Conservation (phyloP, 2,888 invertebrate genomes). For the Leucania comma region DNA sequence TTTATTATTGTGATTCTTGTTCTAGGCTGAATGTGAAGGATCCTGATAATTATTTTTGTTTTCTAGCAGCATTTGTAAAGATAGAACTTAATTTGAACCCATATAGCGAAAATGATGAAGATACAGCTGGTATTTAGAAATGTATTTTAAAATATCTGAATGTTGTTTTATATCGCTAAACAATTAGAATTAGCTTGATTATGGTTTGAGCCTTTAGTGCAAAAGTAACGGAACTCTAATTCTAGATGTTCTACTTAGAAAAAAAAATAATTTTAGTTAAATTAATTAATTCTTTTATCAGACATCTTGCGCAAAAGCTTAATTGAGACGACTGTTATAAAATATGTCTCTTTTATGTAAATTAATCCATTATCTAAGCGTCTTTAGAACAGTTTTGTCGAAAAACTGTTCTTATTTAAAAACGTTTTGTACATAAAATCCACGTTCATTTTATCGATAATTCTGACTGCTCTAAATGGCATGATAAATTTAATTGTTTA, state of each 20-base stretch:
- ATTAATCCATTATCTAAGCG: constrained; percentile 18
- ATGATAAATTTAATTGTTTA: background rate
- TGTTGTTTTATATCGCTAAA: background rate
- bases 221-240: constrained; percentile 14
- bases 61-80: background rate
- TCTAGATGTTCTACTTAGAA: constrained; percentile 3
- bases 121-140: no score
- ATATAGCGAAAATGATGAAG: background rate
- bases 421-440: background rate
- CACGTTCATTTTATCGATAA: constrained; percentile 4
- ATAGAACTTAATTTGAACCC: background rate
- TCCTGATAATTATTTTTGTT: background rate
- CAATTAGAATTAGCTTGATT: background rate
- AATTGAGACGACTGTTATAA: constrained; percentile 30
- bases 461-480: background rate
- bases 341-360: constrained; percentile 9
- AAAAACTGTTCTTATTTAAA: constrained; percentile 28
- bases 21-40: background rate
- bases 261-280: background rate
- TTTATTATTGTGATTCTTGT: constrained; percentile 21
- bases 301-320: background rate
- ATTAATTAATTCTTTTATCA: constrained; percentile 18
- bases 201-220: background rate
- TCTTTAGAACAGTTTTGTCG: no score
- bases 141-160: background rate